Conservation (phyloP, 2,888 invertebrate genomes). For the Leptogaster cylindrica region DNA sequence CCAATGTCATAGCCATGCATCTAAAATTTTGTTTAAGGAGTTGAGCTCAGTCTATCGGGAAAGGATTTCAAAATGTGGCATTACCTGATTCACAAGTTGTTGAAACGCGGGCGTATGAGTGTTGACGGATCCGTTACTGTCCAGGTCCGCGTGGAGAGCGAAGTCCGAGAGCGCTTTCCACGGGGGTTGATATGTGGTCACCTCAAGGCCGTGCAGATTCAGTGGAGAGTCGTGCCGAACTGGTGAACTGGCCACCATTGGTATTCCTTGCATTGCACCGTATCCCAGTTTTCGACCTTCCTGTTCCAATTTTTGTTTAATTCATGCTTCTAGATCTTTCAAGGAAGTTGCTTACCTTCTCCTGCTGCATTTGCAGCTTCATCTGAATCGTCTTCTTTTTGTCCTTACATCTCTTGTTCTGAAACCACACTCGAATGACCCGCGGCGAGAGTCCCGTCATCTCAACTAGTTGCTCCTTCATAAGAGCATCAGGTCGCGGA, state of each 20-base stretch:
- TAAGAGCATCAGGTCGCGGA: constrained; percentile 96
- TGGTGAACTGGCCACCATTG: constrained; percentile 95
- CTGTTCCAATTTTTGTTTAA: constrained; percentile 67
- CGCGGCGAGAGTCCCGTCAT: constrained; percentile 97
- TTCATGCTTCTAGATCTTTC: constrained; percentile 18
- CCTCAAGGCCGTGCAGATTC: constrained; percentile 86
- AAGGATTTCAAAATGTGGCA: constrained; percentile 44
- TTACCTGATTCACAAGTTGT: constrained; percentile 93
- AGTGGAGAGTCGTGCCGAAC: constrained; percentile 88
- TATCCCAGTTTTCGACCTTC: constrained; percentile 93
- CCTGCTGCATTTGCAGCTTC: constrained; percentile 97
- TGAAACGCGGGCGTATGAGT: constrained; percentile 91
- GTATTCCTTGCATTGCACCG: constrained; percentile 95
- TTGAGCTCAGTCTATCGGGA: background rate
- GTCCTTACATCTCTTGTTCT: constrained; percentile 97
- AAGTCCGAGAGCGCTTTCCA: constrained; percentile 98
- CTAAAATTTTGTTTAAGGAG: constrained; percentile 61
- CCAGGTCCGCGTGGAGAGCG: constrained; percentile 92
- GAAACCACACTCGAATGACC: constrained; percentile 99
- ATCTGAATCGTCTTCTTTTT: constrained; percentile 96
- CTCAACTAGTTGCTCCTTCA: constrained; percentile 99
- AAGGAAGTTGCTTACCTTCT: constrained; percentile 75
- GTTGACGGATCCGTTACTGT: constrained; percentile 74
- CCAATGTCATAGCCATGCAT: constrained; percentile 90
- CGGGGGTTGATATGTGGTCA: constrained; percentile 91